These are phyloP conservation scores for Polypterus bichir DNA, from an alignment of 2,113 vertebrate genomes.

Conservation along the genomic window DNA sequence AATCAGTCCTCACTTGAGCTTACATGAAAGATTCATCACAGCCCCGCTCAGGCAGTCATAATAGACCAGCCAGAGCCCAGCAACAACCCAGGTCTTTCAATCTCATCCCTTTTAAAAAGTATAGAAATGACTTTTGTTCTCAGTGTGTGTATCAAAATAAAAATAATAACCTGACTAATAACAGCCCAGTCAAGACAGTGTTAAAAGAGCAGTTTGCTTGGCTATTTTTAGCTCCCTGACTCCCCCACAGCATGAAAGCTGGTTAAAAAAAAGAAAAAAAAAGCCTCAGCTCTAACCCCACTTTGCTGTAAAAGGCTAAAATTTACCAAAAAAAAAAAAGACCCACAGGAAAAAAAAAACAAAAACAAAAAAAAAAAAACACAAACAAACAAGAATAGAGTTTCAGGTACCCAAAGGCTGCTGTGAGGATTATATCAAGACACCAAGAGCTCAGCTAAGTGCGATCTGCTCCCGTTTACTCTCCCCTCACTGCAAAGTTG, in stretches of 20 bases:
- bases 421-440: constrained; percentile 22
- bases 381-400: not conserved
- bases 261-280: constrained; percentile 37
- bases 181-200: constrained; percentile 26
- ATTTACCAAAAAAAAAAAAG: constrained; percentile 12
- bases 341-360: constrained; percentile 22
- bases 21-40: constrained; percentile 59
- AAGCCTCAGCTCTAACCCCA: constrained; percentile 17
- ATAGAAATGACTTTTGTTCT: not conserved
- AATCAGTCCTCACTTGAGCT: constrained; percentile 71
- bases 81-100: constrained; percentile 33
- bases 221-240: constrained; percentile 17
- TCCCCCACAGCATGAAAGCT: constrained; percentile 39
- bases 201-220: constrained; percentile 15
- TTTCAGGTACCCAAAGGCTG: constrained; percentile 19
- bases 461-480: constrained; percentile 23
- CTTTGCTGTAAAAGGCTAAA: constrained; percentile 20
- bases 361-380: constrained; percentile 21
- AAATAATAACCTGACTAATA: constrained; percentile 6
- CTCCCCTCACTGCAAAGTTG: constrained; percentile 41
- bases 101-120: constrained; percentile 7
- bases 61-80: constrained; percentile 47
- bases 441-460: constrained; percentile 22
- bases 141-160: not conserved
- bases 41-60: constrained; percentile 58